Evolutionary conservation across 92 coral and sea anemone species (phyloP), one percentile per base, ranked within the genome.

Genomic region (Blastomussa wellsi): DNA sequence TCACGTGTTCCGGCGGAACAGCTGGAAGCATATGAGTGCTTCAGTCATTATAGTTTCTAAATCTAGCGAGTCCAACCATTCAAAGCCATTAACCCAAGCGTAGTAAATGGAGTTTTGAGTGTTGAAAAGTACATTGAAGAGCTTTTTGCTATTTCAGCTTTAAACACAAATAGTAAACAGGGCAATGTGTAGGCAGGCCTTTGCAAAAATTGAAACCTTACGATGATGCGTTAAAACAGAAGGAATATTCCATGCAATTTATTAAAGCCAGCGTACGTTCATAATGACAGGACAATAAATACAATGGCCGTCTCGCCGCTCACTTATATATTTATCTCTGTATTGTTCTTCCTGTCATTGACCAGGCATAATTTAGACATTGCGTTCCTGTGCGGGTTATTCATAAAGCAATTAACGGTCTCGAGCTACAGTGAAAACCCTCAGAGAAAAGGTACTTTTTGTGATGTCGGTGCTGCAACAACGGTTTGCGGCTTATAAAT

Each of bases 1-100:
- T 48, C 75, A 62, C 68, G 75, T 70, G 41, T 70, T 33, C 75
- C 44, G 75, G 42, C n/a, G 11, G 12, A 12, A 32, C 75, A 70
- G 75, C 10, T 70, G 75, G 19, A 69, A 70, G 9, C 44, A 10
- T 70, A 35, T 36, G 13, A 38, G 75, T 37, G 24, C 12, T 26
- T 57, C 12, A 14, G 48, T 35, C 44, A 70, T 70, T 70, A 37
- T 0, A 35, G 37, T 70, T 70, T 70, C 9, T 17, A 70, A 19
- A 33, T 20, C 75, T 37, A 5, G 75, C 15, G 35, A 62, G n/a
- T 11, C 75, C 75, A 70, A 69, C 35, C 44, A 14, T 37, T 70
- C 13, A 20, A 36, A 33, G 32, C 38, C 74, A 69, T 69, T 35
- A 70, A 16, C 13, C 7, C 44, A 35, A 35, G 47, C 7, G 12